These are phyloP conservation scores for Heliconius hermathena DNA, from an alignment of 1,140 invertebrate species.

Conservation along the genomic window DNA sequence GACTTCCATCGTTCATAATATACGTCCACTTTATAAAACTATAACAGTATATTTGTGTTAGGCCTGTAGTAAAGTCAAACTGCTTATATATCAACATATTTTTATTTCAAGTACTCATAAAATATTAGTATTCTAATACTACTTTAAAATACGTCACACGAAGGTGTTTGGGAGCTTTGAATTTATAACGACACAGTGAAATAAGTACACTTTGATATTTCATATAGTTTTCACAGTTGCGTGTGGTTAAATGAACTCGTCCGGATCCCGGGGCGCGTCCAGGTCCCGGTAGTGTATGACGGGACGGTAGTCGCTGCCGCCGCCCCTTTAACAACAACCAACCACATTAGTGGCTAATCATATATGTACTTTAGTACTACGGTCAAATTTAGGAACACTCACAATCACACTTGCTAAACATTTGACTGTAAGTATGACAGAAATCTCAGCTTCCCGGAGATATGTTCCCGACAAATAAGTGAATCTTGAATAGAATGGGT, in stretches of 20 bases:
- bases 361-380: neutral
- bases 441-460: conserved; percentile 71
- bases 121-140: neutral
- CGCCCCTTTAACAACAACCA: conserved; percentile 84
- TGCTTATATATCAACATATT: conserved; percentile 5
- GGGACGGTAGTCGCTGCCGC: conserved; percentile 89
- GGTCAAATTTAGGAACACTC: neutral
- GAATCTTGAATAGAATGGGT: neutral
- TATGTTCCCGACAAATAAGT: neutral
- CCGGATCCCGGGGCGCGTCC: conserved; percentile 93
- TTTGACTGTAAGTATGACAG: neutral
- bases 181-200: neutral
- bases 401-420: neutral
- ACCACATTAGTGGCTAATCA: conserved; percentile 29
- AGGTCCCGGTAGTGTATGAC: conserved; percentile 95
- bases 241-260: conserved; percentile 87
- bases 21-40: too few species aligned
- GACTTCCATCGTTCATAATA: too few species aligned
- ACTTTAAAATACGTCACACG: neutral
- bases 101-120: neutral
- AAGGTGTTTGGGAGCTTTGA: neutral
- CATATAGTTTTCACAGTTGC: neutral
- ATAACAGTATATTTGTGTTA: neutral
- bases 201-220: conserved; percentile 2
- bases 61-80: conserved; percentile 18